phyloP scores from a whole-genome alignment of 1,140 invertebrate genomes.

The Polypedilum pembai region DNA sequence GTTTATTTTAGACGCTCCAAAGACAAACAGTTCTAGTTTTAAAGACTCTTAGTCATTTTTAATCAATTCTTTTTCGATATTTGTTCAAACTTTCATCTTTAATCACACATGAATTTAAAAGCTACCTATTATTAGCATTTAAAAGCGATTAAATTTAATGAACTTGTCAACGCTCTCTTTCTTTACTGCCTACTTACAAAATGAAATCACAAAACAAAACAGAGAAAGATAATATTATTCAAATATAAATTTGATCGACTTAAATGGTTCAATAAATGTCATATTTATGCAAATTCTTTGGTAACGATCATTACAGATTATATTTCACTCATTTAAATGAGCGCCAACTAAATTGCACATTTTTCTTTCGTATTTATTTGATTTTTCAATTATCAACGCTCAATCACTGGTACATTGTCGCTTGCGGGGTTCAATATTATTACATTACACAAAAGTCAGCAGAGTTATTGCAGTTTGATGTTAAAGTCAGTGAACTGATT shows the following conservation, averaged over 20 bases:
- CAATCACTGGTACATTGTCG: too few species aligned
- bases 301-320: not conserved
- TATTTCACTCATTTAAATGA: too few species aligned
- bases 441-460: too few species aligned
- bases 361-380: not conserved
- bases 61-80: too few species aligned
- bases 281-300: not conserved
- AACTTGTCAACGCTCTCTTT: constrained; percentile 16
- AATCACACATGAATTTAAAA: not conserved
- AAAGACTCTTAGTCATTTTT: too few species aligned
- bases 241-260: not conserved
- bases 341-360: too few species aligned
- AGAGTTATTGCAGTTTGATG: too few species aligned
- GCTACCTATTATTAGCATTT: not conserved
- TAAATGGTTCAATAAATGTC: not conserved
- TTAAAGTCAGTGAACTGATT: too few species aligned
- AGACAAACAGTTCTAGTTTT: too few species aligned
- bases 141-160: constrained; percentile 1
- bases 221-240: not conserved
- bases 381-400: not conserved
- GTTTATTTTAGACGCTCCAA: too few species aligned
- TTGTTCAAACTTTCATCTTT: too few species aligned
- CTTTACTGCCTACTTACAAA: not conserved
- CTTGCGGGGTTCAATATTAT: too few species aligned
- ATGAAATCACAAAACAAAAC: not conserved